Conservation (phyloP, 1,140 invertebrate genomes). For the Drosophila punjabiensis region DNA sequence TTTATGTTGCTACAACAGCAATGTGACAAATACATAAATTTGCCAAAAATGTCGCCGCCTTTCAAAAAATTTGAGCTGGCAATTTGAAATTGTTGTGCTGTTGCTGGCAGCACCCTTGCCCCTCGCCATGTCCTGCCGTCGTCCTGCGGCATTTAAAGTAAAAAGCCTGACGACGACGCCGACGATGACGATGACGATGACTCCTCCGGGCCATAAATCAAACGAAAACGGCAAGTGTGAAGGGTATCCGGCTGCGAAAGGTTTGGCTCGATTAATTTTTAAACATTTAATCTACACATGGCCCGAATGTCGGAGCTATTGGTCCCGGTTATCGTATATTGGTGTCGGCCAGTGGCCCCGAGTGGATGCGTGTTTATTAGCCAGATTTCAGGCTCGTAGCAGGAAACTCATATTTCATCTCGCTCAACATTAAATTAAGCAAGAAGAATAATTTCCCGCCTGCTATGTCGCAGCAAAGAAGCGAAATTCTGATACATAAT, state of each 20-base stretch:
- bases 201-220: constrained; percentile 66
- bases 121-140: constrained; percentile 8
- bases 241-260: constrained; percentile 10
- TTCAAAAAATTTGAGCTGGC: constrained; percentile 81
- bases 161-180: constrained; percentile 48
- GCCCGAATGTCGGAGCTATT: constrained; percentile 12
- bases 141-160: constrained; percentile 60
- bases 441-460: constrained; percentile 39
- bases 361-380: constrained; percentile 30
- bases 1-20: constrained; percentile 53
- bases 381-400: constrained; percentile 26
- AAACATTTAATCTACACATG: constrained; percentile 57
- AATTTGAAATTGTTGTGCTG: constrained; percentile 75
- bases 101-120: constrained; percentile 18
- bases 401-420: constrained; percentile 40
- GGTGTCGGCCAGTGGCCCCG: not conserved
- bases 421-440: constrained; percentile 53
- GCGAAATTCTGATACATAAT: constrained; percentile 70
- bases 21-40: constrained; percentile 84
- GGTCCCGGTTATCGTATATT: not conserved
- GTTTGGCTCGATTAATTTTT: constrained; percentile 65
- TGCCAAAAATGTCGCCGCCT: constrained; percentile 84
- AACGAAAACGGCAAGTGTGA: constrained; percentile 34
- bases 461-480: constrained; percentile 17
- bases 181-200: constrained; percentile 32